Base-by-base conservation (phyloP, 2,113 vertebrate genomes). In the Anthoscopus minutus region DNA sequence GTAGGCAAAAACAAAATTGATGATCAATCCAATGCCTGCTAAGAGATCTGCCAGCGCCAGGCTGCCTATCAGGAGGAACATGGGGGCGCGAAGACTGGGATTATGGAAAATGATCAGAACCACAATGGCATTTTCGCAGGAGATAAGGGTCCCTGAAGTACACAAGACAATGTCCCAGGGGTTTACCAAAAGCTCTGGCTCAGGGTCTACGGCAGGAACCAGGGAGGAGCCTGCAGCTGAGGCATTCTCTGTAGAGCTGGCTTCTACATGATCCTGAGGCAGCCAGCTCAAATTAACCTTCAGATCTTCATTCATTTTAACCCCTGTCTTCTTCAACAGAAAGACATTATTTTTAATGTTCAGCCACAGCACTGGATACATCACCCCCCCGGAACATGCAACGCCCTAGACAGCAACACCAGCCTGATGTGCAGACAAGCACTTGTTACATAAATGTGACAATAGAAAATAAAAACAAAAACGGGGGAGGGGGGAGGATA, bases 91-190 rank as follows among this genome's bases (percentile, higher is more conserved):
- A 77, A 99, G 98, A 42, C 98, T 98, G 28, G 99, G 98, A 95
- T 99, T 99, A 97, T 99, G 99, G 98, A 99, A 99, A 98, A 99
- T 99, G 30, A 99, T 99, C 95, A 99, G 98, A 80, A 99, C 99
- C 97, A 99, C 99, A 88, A 99, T 31, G 50, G 99, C 99, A 80
- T 99, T 99, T 96, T 99, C 99, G 27, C 99, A 99, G 97, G 99
- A 99, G 84, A 99, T 99, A 93, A 99, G 98, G 45, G 99, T 99
- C 82, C 99, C 99, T 3, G 99, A 99, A 60, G 98, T 98, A 89
- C 99, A 99, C 96, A 99, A 96, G 87, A 99, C 99, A 78, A 99
- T 98, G 97, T 99, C 99, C 99, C 99, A 99, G 53, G 99, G 99
- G 98, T 99, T 99, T 89, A 99, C 98, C 58, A 98, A 96, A 54